These are phyloP conservation scores for Watersipora subatra DNA, from an alignment of 1,140 invertebrate species.

Conservation along the genomic window DNA sequence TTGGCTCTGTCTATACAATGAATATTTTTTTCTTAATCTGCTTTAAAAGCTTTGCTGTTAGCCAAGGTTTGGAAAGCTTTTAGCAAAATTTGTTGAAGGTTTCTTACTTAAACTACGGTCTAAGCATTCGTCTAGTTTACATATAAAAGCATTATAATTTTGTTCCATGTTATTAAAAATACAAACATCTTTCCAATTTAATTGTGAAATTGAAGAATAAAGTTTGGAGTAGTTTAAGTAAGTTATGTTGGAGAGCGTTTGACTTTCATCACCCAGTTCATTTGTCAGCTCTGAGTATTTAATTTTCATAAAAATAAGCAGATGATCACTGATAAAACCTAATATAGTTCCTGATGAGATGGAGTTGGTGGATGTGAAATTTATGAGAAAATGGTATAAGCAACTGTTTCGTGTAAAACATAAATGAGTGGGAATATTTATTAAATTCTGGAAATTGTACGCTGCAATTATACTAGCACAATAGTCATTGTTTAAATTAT, in stretches of 20 bases:
- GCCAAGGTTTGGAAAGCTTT: not conserved
- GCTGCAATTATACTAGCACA: not conserved
- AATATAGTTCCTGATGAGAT: not conserved
- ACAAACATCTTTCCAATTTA: not conserved
- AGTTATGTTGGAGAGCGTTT: too few species aligned
- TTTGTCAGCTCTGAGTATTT: not conserved
- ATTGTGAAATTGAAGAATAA: not conserved
- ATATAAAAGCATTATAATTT: not conserved
- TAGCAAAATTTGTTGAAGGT: not conserved
- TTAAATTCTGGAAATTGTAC: not conserved
- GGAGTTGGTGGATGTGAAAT: not conserved
- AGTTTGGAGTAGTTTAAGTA: not conserved
- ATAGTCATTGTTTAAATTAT: not conserved
- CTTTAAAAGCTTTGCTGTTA: not conserved
- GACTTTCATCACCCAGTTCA: not conserved
- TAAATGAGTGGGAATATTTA: not conserved
- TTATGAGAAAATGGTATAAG: not conserved
- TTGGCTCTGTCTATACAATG: not conserved
- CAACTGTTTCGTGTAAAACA: not conserved
- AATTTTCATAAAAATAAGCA: not conserved
- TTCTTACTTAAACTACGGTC: not conserved
- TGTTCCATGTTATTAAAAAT: not conserved
- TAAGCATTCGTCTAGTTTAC: not conserved
- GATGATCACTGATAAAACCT: not conserved
- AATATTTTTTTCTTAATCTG: not conserved